Conservation (phyloP, 2,797 vertebrate genomes). For the Acipenser oxyrinchus region DNA sequence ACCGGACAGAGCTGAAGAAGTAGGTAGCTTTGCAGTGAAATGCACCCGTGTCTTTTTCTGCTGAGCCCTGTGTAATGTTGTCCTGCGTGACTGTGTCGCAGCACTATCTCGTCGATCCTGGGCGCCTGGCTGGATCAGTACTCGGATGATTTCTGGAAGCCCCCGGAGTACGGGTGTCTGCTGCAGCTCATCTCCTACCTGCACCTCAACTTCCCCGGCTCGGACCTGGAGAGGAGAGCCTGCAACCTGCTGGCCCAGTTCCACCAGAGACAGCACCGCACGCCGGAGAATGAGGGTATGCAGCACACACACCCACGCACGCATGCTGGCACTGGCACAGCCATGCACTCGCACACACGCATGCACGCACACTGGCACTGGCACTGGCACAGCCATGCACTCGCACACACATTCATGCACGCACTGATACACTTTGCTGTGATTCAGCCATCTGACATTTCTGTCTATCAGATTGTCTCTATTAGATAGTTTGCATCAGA, state of each 20-base stretch:
- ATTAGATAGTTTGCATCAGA: too few species aligned
- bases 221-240: constrained; percentile 82
- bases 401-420: too few species aligned
- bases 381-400: too few species aligned
- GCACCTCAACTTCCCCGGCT: constrained; percentile 78
- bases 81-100: constrained; percentile 30
- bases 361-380: too few species aligned
- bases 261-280: constrained; percentile 68
- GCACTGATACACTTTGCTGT: too few species aligned
- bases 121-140: constrained; percentile 93
- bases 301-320: not conserved
- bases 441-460: too few species aligned
- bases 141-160: constrained; percentile 85
- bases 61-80: not conserved
- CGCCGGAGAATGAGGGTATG: constrained; percentile 68
- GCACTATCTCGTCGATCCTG: constrained; percentile 88
- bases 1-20: constrained; percentile 80
- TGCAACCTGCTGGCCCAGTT: constrained; percentile 83
- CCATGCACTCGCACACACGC: too few species aligned
- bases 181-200: constrained; percentile 84
- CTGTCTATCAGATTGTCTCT: too few species aligned
- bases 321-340: too few species aligned
- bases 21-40: constrained; percentile 43
- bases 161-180: constrained; percentile 76
- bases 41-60: not conserved